Conservation (phyloP, 1,140 invertebrate species). For the Aphelenchoides fujianensis region DNA sequence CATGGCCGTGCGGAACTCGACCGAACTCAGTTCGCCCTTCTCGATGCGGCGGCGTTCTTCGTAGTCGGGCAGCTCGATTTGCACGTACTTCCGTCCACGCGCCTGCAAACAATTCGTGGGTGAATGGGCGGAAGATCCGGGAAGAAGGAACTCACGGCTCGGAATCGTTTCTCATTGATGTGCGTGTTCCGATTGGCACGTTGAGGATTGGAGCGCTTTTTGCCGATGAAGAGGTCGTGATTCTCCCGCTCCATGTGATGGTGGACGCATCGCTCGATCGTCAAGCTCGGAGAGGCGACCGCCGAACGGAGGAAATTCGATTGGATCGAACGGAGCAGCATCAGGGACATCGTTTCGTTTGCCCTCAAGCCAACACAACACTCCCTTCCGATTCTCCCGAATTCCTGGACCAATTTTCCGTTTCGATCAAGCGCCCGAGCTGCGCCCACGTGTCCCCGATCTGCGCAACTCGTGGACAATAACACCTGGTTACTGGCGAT, state of each 20-base stretch:
- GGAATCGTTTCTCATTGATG: conserved; percentile 52
- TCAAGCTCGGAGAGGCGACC: neutral
- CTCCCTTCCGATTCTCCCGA: too few species aligned
- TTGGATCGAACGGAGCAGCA: too few species aligned
- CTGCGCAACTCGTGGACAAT: too few species aligned
- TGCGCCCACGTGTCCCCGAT: too few species aligned
- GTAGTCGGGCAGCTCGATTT: conserved; percentile 54
- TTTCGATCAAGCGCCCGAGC: too few species aligned
- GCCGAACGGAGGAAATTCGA: neutral
- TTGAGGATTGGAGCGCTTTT: conserved; percentile 44
- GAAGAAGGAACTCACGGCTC: conserved; percentile 36
- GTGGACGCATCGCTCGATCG: conserved; percentile 28
- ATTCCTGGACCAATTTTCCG: too few species aligned
- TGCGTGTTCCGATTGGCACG: conserved; percentile 60
- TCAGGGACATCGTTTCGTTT: too few species aligned
- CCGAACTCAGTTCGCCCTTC: conserved; percentile 37
- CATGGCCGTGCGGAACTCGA: conserved; percentile 49
- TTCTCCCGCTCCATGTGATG: conserved; percentile 55
- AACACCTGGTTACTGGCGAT: too few species aligned
- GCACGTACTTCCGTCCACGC: conserved; percentile 48
- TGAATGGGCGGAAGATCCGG: conserved; percentile 11
- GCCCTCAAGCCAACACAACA: too few species aligned
- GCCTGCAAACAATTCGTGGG: conserved; percentile 43
- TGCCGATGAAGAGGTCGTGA: conserved; percentile 50
- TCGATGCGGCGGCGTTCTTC: conserved; percentile 30